Evolutionary conservation across 64 coral and sea anemone genomes (phyloP), one percentile per base, ranked within the genome.

Genomic region (Stichodactyla mertensii): DNA sequence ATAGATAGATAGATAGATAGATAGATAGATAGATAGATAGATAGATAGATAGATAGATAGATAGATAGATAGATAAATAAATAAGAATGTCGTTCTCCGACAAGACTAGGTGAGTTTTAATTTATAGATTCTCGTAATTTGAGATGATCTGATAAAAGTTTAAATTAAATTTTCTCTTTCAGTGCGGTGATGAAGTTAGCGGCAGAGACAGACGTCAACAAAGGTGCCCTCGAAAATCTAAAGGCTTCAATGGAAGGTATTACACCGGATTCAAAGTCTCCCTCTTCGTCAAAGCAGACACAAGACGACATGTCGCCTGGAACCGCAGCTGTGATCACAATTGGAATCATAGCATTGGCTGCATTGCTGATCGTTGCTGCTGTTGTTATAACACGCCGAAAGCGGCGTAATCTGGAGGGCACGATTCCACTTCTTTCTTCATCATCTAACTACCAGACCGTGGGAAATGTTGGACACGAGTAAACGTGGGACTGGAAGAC

Each of bases 241-340:
- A 80, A 80, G 55, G 54, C 52, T 78, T 85, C 82, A 80, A 45
- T n/a, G 78, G 22, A 7, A 66, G 71, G 6, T 54, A 85, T 45
- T 27, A 64, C 0, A 51, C 87, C 55, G 18, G 3, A 10, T 55
- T 54, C 27, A 14, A 62, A 9, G 5, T 62, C 55, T 53, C 79
- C 69, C 23, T 26, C 69, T 26, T 7, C 20, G 1, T 10, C 82
- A 52, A 79, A 52, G 4, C 7, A 61, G 60, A 19, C 58, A 19
- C 51, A 22, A 24, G 26, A 77, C 22, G 85, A 83, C 52, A 24
- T 88, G 87, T 24, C 64, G 6, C 78, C 84, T 60, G 92, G 96
- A 10, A 82, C 88, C 0, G 85, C 82, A 31, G 96, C 86, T 7
- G 90, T 85, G n/a, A 88, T 98, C 61, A 89, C 93, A 67, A 66